phyloP scores from a whole-genome alignment of 1,140 invertebrate genomes.

The Drosophila insularis region DNA sequence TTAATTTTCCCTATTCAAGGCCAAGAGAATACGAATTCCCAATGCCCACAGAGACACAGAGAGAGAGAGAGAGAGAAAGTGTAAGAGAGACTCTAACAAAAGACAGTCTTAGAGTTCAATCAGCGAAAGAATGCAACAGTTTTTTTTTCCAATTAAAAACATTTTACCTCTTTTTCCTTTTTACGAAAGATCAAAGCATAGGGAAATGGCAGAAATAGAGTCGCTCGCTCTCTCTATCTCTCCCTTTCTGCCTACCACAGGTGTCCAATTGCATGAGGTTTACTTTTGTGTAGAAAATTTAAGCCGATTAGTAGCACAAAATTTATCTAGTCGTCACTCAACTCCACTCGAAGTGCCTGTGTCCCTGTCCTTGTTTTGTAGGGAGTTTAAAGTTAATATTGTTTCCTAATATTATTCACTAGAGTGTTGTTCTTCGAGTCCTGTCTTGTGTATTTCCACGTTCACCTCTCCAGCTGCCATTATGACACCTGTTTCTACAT shows the following conservation, averaged over 20 bases:
- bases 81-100: not conserved
- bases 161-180: not conserved
- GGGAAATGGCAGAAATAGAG: not conserved
- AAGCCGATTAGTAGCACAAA: conserved; percentile 70
- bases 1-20: conserved; percentile 37
- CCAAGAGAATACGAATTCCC: not conserved
- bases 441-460: not conserved
- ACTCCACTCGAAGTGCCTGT: not conserved
- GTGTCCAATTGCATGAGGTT: conserved; percentile 23
- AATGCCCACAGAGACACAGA: not conserved
- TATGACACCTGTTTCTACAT: too few species aligned
- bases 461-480: not conserved
- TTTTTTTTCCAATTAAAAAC: conserved; percentile 48
- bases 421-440: not conserved
- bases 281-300: conserved; percentile 42
- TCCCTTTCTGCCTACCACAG: conserved; percentile 17
- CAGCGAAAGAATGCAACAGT: conserved; percentile 22
- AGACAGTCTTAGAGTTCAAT: conserved; percentile 2
- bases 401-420: not conserved
- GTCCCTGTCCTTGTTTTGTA: too few species aligned
- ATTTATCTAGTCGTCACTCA: conserved; percentile 24
- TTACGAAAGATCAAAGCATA: conserved; percentile 28
- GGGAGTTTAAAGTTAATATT: not conserved
- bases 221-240: too few species aligned
- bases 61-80: too few species aligned